Evolutionary conservation across 2,113 vertebrate species (phyloP).

Genomic region (Orcinus orca): DNA sequence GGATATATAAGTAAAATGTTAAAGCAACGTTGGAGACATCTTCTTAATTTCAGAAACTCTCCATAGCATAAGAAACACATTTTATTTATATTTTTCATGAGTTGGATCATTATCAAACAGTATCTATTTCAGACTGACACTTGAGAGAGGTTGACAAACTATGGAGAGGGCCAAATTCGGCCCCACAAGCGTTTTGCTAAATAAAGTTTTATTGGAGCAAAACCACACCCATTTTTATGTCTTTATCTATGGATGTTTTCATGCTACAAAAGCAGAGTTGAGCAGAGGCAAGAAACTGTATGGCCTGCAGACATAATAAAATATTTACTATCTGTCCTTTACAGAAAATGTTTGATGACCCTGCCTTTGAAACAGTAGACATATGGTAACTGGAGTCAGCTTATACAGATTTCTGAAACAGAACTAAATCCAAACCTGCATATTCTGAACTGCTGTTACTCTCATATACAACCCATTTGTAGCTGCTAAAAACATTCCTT

Average conservation of each 20-base stretch:
- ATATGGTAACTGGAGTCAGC: not conserved
- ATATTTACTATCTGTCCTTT: not conserved
- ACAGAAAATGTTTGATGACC: not conserved
- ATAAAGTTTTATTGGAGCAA: not conserved
- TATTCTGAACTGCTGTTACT: not conserved
- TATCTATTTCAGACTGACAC: not conserved
- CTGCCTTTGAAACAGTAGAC: not conserved
- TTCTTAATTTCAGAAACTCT: not conserved
- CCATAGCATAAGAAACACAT: not conserved
- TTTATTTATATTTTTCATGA: not conserved
- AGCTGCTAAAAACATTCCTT: not conserved
- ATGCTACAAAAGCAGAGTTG: not conserved
- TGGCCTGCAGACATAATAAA: not conserved
- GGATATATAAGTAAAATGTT: not conserved
- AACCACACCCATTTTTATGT: not conserved
- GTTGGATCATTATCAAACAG: not conserved
- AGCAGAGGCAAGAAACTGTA: not conserved
- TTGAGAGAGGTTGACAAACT: not conserved
- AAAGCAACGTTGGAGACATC: not conserved
- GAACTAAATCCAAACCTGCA: not conserved
- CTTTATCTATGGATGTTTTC: not conserved
- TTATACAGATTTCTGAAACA: not conserved
- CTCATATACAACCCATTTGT: not conserved
- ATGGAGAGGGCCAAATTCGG: not conserved
- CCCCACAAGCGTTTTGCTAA: not conserved